These are phyloP conservation scores for Acronicta leporina DNA, from an alignment of 2,888 invertebrate species.

Conservation along the genomic window DNA sequence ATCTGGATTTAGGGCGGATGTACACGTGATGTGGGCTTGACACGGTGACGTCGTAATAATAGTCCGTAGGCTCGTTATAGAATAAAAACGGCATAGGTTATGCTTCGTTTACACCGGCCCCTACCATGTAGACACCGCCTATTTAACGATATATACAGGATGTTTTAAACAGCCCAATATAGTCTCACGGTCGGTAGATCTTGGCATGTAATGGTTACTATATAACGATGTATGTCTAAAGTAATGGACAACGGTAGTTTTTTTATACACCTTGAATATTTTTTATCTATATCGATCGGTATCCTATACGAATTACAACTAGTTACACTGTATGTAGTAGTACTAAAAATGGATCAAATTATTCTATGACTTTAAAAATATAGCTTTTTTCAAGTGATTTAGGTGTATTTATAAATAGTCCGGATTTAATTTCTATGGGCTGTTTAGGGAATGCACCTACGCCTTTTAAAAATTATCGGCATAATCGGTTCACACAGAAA, in stretches of 20 bases:
- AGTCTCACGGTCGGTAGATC: conserved; percentile 66
- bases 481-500: too few relatives aligned
- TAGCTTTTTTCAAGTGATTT: too few relatives aligned
- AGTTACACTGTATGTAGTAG: background rate
- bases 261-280: conserved; percentile 6
- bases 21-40: conserved; percentile 84
- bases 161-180: conserved; percentile 57
- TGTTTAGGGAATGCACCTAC: too few relatives aligned
- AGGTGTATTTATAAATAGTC: too few relatives aligned
- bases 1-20: conserved; percentile 83
- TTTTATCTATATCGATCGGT: background rate
- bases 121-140: conserved; percentile 75
- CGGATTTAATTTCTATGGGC: too few relatives aligned
- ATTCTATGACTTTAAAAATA: too few relatives aligned
- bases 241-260: conserved; percentile 24
- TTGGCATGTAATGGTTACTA: conserved; percentile 41
- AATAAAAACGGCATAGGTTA: conserved; percentile 84
- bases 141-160: conserved; percentile 69
- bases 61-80: conserved; percentile 83
- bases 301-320: conserved; percentile 29
- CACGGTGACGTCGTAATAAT: conserved; percentile 86
- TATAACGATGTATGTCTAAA: conserved; percentile 42
- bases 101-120: conserved; percentile 79
- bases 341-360: too few relatives aligned
- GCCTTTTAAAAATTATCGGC: too few relatives aligned